Conservation (phyloP, 2,113 vertebrate species). For the Solea senegalensis region DNA sequence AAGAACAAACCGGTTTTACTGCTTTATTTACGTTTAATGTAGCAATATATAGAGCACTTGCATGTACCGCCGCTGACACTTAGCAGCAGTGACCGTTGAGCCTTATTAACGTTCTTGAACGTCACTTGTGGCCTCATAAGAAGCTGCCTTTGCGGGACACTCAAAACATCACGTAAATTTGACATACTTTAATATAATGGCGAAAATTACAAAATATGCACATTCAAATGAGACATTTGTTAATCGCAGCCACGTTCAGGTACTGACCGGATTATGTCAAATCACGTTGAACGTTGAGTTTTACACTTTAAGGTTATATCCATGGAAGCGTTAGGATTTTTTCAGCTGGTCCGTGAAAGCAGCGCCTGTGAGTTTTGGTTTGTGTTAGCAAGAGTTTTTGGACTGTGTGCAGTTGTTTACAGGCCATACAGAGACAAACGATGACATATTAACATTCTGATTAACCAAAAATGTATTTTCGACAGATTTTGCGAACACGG, state of each 20-base stretch:
- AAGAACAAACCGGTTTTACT: no score
- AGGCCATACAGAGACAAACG: not conserved
- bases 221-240: no score
- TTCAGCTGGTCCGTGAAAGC: constrained; percentile 13
- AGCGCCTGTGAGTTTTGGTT: not conserved
- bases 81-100: not conserved
- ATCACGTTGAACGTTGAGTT: no score
- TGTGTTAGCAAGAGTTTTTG: no score
- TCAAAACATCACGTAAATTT: no score
- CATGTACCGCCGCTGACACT: not conserved
- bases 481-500: constrained; percentile 35
- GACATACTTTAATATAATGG: no score
- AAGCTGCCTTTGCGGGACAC: not conserved
- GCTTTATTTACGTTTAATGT: no score
- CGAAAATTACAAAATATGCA: no score
- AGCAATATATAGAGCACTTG: no score
- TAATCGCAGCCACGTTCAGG: no score
- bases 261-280: no score
- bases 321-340: not conserved
- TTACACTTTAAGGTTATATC: no score
- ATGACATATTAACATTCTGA: not conserved
- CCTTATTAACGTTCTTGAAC: constrained; percentile 46
- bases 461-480: constrained; percentile 38
- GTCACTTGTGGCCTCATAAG: not conserved
- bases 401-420: not conserved